phyloP scores from a whole-genome alignment of 2,113 vertebrate genomes.

The Aepyceros melampus region DNA sequence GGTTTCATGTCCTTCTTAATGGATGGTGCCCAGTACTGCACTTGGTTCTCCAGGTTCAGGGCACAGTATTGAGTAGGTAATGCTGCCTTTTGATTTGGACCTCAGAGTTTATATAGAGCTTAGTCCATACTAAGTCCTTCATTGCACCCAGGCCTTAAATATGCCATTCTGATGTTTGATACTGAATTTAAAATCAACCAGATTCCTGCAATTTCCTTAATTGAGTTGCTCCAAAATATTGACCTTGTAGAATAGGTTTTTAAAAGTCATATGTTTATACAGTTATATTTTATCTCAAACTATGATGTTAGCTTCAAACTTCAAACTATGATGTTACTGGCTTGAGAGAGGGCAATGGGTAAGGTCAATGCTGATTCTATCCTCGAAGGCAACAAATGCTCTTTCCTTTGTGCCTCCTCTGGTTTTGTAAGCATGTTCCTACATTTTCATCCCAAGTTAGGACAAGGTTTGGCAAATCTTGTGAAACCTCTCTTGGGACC shows the following conservation, averaged over 20 bases:
- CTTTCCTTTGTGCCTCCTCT: background rate
- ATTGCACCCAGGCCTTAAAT: background rate
- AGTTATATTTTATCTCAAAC: background rate
- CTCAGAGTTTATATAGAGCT: background rate
- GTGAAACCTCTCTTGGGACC: background rate
- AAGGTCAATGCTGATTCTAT: background rate
- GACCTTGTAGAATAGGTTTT: background rate
- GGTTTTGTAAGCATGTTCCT: background rate
- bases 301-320: background rate
- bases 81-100: background rate
- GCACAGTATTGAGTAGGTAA: background rate
- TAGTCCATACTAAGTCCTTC: background rate
- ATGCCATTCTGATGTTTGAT: background rate
- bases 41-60: background rate
- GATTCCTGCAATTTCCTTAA: slow-evolving; percentile 6
- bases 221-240: background rate
- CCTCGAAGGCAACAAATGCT: background rate
- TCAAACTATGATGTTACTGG: background rate
- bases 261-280: background rate
- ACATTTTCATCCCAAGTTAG: background rate
- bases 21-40: background rate
- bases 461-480: background rate
- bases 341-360: background rate
- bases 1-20: background rate
- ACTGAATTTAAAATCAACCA: background rate